phyloP scores from a whole-genome alignment of 64 coral and sea anemone genomes.

The Actinia equina region DNA sequence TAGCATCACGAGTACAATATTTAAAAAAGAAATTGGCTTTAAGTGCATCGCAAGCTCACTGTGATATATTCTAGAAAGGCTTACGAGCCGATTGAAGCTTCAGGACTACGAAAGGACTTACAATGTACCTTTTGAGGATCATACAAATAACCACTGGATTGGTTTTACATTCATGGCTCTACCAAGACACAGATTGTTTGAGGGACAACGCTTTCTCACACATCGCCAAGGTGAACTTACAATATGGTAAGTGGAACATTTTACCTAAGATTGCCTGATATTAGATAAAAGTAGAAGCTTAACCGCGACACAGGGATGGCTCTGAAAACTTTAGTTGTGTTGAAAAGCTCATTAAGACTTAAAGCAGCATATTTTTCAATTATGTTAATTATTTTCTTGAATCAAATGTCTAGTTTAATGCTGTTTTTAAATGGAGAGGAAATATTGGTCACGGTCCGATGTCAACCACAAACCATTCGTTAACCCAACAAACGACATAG shows the following conservation, averaged over 20 bases:
- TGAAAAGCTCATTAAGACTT: neutral
- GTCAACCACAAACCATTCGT: neutral
- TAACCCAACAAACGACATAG: neutral
- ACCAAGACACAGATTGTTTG: neutral
- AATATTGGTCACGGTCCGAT: neutral
- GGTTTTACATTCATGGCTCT: neutral
- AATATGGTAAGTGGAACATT: neutral
- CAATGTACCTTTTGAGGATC: neutral
- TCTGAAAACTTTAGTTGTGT: neutral
- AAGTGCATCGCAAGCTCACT: neutral
- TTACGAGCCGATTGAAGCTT: neutral
- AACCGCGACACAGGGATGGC: neutral
- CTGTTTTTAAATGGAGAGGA: constrained; percentile 6
- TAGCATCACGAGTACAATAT: neutral
- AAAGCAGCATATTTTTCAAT: neutral
- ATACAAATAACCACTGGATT: neutral
- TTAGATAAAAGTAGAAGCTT: neutral
- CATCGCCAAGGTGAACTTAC: neutral
- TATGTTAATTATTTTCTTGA: neutral
- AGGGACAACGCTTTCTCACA: neutral
- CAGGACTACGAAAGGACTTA: neutral
- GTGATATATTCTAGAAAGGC: neutral
- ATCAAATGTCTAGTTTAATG: neutral
- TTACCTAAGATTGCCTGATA: neutral
- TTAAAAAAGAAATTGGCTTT: neutral